Percentiles rank a stretch among this genome's conserved stretches.
phyloP scores from a whole-genome alignment of 2,797 vertebrate species.

The Odontamblyopus rebecca region DNA sequence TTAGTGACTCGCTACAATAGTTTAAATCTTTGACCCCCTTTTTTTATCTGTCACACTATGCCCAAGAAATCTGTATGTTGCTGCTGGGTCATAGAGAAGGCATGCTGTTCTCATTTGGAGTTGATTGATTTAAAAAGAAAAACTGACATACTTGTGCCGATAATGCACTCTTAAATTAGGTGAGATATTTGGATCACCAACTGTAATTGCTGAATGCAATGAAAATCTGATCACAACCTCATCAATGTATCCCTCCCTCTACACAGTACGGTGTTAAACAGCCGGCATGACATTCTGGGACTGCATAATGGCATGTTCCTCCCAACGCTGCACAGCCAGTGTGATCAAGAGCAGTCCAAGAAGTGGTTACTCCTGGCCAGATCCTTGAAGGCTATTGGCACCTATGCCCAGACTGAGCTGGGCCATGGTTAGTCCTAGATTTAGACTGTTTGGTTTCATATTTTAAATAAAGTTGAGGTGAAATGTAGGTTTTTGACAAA shows the following conservation, averaged over 20 bases:
- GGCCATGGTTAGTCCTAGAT: constrained; percentile 92
- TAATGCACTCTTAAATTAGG: background rate
- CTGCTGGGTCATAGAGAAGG: background rate
- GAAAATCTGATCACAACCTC: constrained; percentile 9
- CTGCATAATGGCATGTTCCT: constrained; percentile 91
- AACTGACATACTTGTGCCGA: too few species aligned
- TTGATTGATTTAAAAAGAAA: too few species aligned
- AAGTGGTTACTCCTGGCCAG: constrained; percentile 85
- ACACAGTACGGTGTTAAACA: constrained; percentile 51
- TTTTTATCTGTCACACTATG: background rate
- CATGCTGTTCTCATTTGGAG: too few species aligned
- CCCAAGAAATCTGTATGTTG: background rate
- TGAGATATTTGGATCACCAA: background rate
- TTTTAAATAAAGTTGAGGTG: background rate
- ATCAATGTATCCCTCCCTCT: constrained; percentile 45
- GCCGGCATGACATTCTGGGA: constrained; percentile 71
- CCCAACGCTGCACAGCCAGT: constrained; percentile 84
- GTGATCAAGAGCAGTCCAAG: constrained; percentile 84
- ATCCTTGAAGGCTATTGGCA: constrained; percentile 84
- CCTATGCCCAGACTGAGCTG: constrained; percentile 95
- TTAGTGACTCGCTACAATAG: too few species aligned
- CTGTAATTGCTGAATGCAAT: background rate
- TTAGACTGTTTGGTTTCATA: background rate
- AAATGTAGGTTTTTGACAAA: background rate
- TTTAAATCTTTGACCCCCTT: too few species aligned